Base-by-base conservation (phyloP, 2,888 invertebrate genomes). In the Noctua janthina region DNA sequence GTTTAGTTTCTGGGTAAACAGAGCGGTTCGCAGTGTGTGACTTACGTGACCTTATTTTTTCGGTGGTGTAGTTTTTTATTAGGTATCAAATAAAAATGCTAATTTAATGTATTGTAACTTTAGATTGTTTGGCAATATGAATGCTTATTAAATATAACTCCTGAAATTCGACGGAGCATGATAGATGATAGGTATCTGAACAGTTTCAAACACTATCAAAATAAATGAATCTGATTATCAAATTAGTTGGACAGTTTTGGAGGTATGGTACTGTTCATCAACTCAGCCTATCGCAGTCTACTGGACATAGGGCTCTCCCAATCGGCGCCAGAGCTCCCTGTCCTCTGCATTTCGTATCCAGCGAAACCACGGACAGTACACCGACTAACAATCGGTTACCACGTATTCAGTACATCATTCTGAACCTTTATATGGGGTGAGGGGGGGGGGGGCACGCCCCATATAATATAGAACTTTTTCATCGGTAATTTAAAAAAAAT, bases 1-100 rank as follows among this genome's bases (percentile, higher is more conserved):
- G 93, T 93, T 92, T 88, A 87, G 91, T 91, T 93, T 91, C 93
- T 91, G 91, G 84, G 90, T 91, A 90, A 91, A 91, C 91, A 90
- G 76, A 86, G 86, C 74, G 83, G 84, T 82, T 82, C 78, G 73
- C 78, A 78, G 71, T 68, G 71, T 73, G 74, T 77, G 78, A 62
- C 66, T 74, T 75, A 69, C 6, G 49, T 79, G 80, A 87, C 88
- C 88, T 87, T 87, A 74, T 64, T 70, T 74, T 78, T 74, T 54
- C 15, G 20, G 15, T 11, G 11, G 49, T 29, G 23, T 46, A n/a
- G 13, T 56, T 70, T 71, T 75, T 70, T 74, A 39, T 68, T 15
- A 49, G 3, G 51, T 70, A 39, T 66, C n/a, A 43, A n/a, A 76
- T 82, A 17, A 49, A 67, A 67, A 8, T 79, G 56, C 2, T n/a